Percentiles rank a stretch among this genome's conserved stretches.
Conservation (phyloP, 2,797 vertebrate genomes). For the Bufotes viridis region DNA sequence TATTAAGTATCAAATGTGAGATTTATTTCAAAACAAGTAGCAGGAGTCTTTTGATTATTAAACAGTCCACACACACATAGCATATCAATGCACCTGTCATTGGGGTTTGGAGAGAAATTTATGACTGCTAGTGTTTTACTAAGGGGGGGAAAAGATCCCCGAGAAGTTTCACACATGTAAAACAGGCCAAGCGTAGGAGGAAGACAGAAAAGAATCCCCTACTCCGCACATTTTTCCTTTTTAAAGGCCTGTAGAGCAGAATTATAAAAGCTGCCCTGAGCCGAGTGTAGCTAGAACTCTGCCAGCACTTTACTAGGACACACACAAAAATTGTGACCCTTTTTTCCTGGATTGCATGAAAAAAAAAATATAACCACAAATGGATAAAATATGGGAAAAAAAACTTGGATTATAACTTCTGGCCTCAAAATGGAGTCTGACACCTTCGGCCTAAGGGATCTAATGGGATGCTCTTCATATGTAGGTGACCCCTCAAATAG, state of each 20-base stretch:
- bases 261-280: slow-evolving; percentile 77
- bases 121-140: slow-evolving; percentile 89
- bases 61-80: slow-evolving; percentile 83
- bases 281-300: slow-evolving; percentile 48
- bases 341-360: slow-evolving; percentile 42
- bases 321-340: slow-evolving; percentile 20
- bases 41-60: slow-evolving; percentile 80
- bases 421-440: slow-evolving; percentile 5
- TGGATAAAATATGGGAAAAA: slow-evolving; percentile 24
- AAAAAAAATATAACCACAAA: slow-evolving; percentile 18
- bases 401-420: slow-evolving; percentile 38
- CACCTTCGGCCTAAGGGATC: slow-evolving; percentile 12
- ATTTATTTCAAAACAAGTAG: slow-evolving; percentile 77
- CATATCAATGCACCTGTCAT: slow-evolving; percentile 99
- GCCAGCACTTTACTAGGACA: slow-evolving; percentile 4
- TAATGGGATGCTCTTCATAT: background rate
- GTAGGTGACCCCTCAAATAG: background rate
- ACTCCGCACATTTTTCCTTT: slow-evolving; percentile 77
- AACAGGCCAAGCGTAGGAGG: slow-evolving; percentile 92
- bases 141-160: slow-evolving; percentile 87
- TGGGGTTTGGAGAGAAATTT: slow-evolving; percentile 93
- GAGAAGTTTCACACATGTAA: slow-evolving; percentile 86
- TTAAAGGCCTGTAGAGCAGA: slow-evolving; percentile 67
- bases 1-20: background rate
- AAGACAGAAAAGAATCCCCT: slow-evolving; percentile 89